phyloP scores from a whole-genome alignment of 2,113 vertebrate genomes.

The Cromileptes altivelis region DNA sequence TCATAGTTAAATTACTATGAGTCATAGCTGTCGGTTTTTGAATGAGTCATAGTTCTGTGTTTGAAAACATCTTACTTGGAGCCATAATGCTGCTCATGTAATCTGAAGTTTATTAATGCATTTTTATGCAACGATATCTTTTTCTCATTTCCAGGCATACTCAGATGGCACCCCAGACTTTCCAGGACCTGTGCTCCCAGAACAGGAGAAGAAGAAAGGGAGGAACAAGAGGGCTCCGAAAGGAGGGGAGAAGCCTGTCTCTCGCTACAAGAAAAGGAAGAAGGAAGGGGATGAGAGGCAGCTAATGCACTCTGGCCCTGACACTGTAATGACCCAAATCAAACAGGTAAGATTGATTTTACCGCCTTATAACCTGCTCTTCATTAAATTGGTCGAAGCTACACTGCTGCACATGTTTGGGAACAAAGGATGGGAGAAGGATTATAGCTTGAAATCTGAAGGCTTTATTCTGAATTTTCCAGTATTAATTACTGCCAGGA shows the following conservation, averaged over 20 bases:
- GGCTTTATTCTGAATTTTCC: slow-evolving; percentile 13
- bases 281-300: slow-evolving; percentile 95
- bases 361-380: not conserved
- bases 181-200: slow-evolving; percentile 85
- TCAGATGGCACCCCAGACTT: slow-evolving; percentile 88
- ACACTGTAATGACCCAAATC: slow-evolving; percentile 89
- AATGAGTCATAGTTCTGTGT: slow-evolving; percentile 51
- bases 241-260: slow-evolving; percentile 90
- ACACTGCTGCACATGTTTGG: not conserved
- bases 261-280: slow-evolving; percentile 95
- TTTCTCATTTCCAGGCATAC: slow-evolving; percentile 81
- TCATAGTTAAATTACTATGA: slow-evolving; percentile 43
- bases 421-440: not conserved
- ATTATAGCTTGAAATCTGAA: slow-evolving; percentile 4
- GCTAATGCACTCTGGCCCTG: slow-evolving; percentile 85
- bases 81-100: not conserved
- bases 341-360: slow-evolving; percentile 88
- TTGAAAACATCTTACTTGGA: slow-evolving; percentile 31
- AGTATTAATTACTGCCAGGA: slow-evolving; percentile 25
- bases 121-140: not conserved
- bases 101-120: slow-evolving; percentile 1
- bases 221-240: slow-evolving; percentile 92
- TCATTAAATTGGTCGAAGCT: slow-evolving; percentile 1
- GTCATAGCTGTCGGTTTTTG: slow-evolving; percentile 43
- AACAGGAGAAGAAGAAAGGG: slow-evolving; percentile 93